These are phyloP conservation scores for zebrafish (Danio rerio) DNA, from an alignment of 2,113 vertebrate genomes.

Conservation along the genomic window DNA sequence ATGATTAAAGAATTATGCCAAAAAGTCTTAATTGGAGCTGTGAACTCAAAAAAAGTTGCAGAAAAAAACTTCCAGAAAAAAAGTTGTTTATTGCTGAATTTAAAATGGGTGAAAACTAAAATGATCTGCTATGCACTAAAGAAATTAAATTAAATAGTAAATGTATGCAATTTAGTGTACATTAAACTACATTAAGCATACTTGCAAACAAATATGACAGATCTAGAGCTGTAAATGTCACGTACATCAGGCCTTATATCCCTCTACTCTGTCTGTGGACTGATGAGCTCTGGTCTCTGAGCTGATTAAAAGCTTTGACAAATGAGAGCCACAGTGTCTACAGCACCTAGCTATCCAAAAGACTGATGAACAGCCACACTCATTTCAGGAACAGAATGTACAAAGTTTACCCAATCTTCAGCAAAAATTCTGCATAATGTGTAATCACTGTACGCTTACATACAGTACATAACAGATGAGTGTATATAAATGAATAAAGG, in stretches of 20 bases:
- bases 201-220: constrained; percentile 7
- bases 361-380: not conserved
- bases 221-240: constrained; percentile 21
- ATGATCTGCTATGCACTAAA: not conserved
- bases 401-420: not conserved
- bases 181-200: not conserved
- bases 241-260: constrained; percentile 37
- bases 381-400: not conserved
- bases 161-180: not conserved
- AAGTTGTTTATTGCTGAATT: not conserved
- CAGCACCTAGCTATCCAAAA: constrained; percentile 23
- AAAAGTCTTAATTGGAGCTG: too few relatives aligned
- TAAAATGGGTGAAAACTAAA: not conserved
- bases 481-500: not conserved
- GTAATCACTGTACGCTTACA: not conserved
- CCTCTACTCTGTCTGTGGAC: constrained; percentile 12
- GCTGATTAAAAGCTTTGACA: constrained; percentile 56
- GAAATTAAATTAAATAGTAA: not conserved
- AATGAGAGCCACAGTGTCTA: constrained; percentile 11
- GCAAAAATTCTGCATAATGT: not conserved
- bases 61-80: too few relatives aligned
- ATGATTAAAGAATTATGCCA: too few relatives aligned
- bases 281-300: constrained; percentile 50
- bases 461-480: not conserved
- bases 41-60: too few relatives aligned